These are phyloP conservation scores for Tetrao urogallus DNA, from an alignment of 2,113 vertebrate genomes.

Conservation along the genomic window DNA sequence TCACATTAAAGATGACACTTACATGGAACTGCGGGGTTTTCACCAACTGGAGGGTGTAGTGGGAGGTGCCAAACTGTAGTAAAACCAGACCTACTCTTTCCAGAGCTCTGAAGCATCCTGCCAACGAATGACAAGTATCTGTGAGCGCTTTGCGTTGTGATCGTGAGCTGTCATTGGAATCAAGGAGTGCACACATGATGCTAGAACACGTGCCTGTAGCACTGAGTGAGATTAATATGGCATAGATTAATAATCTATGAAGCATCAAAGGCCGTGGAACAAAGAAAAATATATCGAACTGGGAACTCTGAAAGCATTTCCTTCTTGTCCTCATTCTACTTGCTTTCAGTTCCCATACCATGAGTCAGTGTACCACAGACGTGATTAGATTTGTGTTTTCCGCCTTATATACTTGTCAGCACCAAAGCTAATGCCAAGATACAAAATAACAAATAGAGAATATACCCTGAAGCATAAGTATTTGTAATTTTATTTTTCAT, in stretches of 20 bases:
- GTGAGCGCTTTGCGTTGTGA: background rate
- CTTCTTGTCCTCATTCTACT: background rate
- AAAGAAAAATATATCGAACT: background rate
- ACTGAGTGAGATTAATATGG: background rate
- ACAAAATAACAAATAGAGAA: background rate
- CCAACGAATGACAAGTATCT: conserved; percentile 6
- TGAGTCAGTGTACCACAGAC: background rate
- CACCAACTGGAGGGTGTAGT: conserved; percentile 64
- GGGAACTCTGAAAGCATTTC: background rate
- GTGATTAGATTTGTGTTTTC: background rate
- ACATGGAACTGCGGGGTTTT: conserved; percentile 66
- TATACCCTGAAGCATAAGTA: background rate
- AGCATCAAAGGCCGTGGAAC: background rate
- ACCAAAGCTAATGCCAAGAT: background rate
- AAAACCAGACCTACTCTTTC: conserved; percentile 58
- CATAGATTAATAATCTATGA: background rate
- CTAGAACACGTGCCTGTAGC: background rate
- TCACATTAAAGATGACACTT: conserved; percentile 59
- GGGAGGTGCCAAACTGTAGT: conserved; percentile 60
- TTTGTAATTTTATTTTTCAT: background rate
- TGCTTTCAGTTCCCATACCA: background rate
- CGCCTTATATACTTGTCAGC: background rate
- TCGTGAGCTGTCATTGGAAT: conserved; percentile 31
- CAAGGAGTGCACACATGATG: background rate
- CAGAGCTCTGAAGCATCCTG: conserved; percentile 22